Evolutionary conservation across 2,888 invertebrate genomes (phyloP).

Genomic region (Acrobasis consociella): DNA sequence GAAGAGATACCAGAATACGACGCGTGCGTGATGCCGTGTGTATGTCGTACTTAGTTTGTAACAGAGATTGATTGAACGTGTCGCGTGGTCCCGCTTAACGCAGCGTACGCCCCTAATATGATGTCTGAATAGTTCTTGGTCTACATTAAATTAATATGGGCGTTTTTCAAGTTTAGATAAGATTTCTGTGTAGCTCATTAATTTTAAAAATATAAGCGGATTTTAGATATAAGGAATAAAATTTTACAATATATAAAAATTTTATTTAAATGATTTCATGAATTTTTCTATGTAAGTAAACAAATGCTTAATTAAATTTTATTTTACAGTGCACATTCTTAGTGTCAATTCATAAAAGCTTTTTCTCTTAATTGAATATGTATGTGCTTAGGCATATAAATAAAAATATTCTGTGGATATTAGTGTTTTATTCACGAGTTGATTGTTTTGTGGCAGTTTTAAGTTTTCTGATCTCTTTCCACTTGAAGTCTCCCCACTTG

Average conservation of each 20-base stretch:
- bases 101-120: too few relatives aligned
- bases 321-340: slow-evolving; percentile 1
- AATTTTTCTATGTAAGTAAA: background rate
- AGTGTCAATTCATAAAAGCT: background rate
- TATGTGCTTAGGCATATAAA: slow-evolving; percentile 23
- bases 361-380: background rate
- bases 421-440: slow-evolving; percentile 22
- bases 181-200: slow-evolving; percentile 4
- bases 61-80: too few relatives aligned
- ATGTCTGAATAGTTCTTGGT: too few relatives aligned
- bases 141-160: background rate
- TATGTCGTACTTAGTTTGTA: too few relatives aligned
- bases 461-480: slow-evolving; percentile 38
- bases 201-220: slow-evolving; percentile 1
- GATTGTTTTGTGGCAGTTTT: slow-evolving; percentile 33
- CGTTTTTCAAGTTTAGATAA: background rate
- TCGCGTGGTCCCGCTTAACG: too few relatives aligned
- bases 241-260: background rate
- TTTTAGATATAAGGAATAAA: background rate
- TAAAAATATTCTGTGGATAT: slow-evolving; percentile 23
- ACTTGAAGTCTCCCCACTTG: slow-evolving; percentile 63
- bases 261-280: slow-evolving; percentile 13
- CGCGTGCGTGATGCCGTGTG: too few relatives aligned
- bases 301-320: background rate
- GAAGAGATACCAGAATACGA: too few relatives aligned